Evolutionary conservation across 1,140 invertebrate genomes (phyloP), one percentile per base, ranked within the genome.

Genomic region (Micrasema minimum): DNA sequence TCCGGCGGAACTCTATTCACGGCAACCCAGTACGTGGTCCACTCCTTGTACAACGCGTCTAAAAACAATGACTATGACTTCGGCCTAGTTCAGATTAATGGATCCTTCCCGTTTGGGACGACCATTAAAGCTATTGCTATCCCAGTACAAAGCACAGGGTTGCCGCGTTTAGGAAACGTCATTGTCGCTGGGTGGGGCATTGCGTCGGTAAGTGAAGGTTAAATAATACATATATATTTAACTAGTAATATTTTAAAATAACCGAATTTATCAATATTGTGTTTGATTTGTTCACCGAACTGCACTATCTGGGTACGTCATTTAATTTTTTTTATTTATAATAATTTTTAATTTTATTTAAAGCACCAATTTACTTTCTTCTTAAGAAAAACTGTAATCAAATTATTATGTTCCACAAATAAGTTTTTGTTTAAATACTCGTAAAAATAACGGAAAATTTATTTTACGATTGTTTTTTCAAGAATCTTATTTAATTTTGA

Each of bases 1-100:
- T 78, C 80, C 0, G 82, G 82, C 3, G 83, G 83, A 4, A 71
- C 78, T 9, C 78, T 82, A 2, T 79, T 80, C 0, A 46, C 69
- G 0, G 81, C 81, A 0, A 61, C 78, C 16, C 78, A 77, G 46
- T 78, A 83, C 0, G 78, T 78, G 0, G 80, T 81, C 0, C 83
- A 84, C 61, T 77, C 78, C 11, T 78, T 76, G 37, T 85, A 81
- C 68, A 71, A 68, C 48, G 81, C 79, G 0, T 72, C 74, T 31
- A 81, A 80, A 0, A 77, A 74, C 71, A 82, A 80, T 59, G 83
- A 84, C 76, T 80, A 85, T 48, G 83, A 85, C 66, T 82, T 82
- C 20, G 83, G 80, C 0, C 78, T 78, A 0, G 57, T 84, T 38
- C 62, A 80, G 10, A 75, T 85, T 1, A 76, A 77, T 2, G 74